A percentile compares a stretch with the other conserved stretches of the same genome.
These are phyloP conservation scores for Megaceryle alcyon DNA, from an alignment of 2,797 vertebrate genomes.

Conservation along the genomic window DNA sequence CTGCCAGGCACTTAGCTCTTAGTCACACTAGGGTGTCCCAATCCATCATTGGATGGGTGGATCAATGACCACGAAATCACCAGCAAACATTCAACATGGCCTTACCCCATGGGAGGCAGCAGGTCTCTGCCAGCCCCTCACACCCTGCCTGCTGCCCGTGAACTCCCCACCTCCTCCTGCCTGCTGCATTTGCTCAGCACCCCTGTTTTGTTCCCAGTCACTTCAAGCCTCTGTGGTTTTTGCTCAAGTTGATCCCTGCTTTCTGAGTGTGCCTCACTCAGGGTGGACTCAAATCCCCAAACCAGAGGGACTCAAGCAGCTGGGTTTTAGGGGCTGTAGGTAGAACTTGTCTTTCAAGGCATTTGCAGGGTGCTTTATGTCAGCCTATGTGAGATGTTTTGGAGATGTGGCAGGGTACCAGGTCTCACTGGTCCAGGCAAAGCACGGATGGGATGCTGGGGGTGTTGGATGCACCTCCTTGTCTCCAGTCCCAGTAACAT, in stretches of 20 bases:
- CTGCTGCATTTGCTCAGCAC: neutral
- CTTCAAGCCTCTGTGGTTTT: neutral
- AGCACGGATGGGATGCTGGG: neutral
- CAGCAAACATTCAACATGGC: accelerated
- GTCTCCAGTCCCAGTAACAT: neutral
- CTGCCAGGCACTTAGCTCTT: neutral
- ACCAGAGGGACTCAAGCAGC: neutral
- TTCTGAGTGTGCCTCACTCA: neutral
- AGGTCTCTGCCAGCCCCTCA: neutral
- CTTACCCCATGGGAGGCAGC: neutral
- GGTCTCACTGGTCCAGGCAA: neutral
- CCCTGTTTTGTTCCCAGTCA: accelerated
- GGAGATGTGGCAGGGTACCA: neutral
- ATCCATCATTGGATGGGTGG: too few relatives aligned
- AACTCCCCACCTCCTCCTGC: neutral
- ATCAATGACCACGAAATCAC: accelerated
- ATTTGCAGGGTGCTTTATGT: neutral
- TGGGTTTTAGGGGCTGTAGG: accelerated
- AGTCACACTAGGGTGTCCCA: neutral
- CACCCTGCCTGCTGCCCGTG: neutral
- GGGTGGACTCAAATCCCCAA: neutral
- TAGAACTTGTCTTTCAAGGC: neutral
- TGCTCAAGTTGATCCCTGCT: neutral
- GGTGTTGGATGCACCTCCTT: accelerated
- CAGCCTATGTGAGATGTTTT: neutral